Evolutionary conservation across 2,113 vertebrate species (phyloP).

Genomic region (Cheirogaleus medius): DNA sequence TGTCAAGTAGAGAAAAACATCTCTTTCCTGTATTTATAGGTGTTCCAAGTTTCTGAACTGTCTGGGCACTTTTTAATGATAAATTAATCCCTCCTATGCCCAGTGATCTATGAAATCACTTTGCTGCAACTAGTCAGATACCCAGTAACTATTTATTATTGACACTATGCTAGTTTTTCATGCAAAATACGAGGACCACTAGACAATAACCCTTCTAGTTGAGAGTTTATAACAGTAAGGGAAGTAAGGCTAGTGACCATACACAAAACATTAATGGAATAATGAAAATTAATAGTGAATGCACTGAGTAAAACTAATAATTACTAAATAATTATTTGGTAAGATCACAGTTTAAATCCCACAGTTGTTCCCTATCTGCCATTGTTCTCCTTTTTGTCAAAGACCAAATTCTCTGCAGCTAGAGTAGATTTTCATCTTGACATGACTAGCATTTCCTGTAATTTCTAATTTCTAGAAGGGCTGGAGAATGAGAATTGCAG

Average conservation of each 20-base stretch:
- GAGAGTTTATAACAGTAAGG: background rate
- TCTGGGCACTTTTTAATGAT: background rate
- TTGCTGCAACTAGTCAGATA: background rate
- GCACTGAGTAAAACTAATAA: background rate
- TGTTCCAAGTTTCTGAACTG: conserved; percentile 17
- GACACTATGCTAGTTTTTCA: background rate
- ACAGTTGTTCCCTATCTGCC: background rate
- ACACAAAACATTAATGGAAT: conserved; percentile 21
- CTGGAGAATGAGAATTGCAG: conserved; percentile 45
- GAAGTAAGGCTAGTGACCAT: background rate
- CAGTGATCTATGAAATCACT: background rate
- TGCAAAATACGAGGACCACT: background rate
- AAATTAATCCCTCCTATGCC: background rate
- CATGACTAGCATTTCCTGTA: conserved; percentile 7
- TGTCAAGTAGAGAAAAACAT: conserved; percentile 6
- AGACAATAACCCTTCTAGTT: background rate
- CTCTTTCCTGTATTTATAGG: background rate
- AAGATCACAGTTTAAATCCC: conserved; percentile 23
- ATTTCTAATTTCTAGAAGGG: conserved; percentile 55
- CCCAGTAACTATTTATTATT: background rate
- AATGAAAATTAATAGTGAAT: background rate
- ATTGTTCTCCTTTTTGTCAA: conserved; percentile 42
- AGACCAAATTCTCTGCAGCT: conserved; percentile 26
- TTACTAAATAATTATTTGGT: conserved; percentile 30
- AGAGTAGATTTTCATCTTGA: conserved; percentile 38